Evolutionary conservation across 2,888 invertebrate species (phyloP).

Genomic region (Itoplectis maculator): DNA sequence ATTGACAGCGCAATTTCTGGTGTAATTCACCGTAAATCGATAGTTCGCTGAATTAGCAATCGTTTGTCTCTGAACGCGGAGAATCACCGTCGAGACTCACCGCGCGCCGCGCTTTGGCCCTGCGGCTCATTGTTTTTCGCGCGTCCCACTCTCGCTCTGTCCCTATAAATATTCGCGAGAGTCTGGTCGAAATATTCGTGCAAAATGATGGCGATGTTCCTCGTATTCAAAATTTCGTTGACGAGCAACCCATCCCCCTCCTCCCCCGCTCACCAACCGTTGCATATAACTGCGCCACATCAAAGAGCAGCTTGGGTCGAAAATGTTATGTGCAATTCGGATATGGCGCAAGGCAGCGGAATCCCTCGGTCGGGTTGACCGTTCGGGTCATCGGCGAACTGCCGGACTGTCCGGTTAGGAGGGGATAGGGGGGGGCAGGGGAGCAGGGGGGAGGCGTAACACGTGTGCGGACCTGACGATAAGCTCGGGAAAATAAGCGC

Average conservation of each 20-base stretch:
- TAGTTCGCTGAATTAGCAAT: no score
- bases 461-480: slow-evolving; percentile 78
- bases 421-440: no score
- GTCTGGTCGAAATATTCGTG: not conserved
- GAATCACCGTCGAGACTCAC: no score
- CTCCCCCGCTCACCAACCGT: no score
- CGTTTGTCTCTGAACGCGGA: no score
- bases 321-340: slow-evolving; percentile 53
- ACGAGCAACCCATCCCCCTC: not conserved
- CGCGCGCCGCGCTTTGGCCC: no score
- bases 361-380: not conserved
- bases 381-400: slow-evolving; percentile 52
- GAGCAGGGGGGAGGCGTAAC: no score
- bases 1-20: no score
- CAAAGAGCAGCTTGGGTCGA: slow-evolving; percentile 12
- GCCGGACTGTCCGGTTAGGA: slow-evolving; percentile 62
- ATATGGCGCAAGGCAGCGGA: not conserved
- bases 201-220: not conserved
- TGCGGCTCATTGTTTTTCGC: no score
- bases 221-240: not conserved
- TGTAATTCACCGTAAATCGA: no score
- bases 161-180: no score
- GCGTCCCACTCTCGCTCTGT: no score
- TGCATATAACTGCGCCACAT: not conserved
- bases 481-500: slow-evolving; percentile 79